These are phyloP conservation scores for Calcarius lapponicus DNA, from an alignment of 2,797 vertebrate species.

Conservation along the genomic window DNA sequence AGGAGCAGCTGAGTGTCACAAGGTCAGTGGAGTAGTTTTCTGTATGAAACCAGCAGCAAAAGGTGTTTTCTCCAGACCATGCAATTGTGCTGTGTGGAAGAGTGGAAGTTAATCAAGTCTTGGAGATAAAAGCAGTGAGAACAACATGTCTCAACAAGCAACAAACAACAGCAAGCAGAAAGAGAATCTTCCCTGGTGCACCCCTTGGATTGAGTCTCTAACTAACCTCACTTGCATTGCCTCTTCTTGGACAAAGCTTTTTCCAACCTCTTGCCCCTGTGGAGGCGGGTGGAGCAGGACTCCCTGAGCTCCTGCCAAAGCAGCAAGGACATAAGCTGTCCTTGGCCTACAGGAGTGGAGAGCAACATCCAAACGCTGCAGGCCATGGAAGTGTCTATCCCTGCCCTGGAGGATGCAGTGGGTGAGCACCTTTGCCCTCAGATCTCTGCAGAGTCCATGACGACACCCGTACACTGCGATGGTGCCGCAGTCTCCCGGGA, in stretches of 20 bases:
- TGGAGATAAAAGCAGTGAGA: neutral
- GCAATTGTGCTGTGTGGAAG: neutral
- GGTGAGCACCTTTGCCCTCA: slow-evolving; percentile 66
- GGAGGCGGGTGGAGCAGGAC: neutral
- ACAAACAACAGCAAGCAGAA: neutral
- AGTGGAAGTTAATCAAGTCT: neutral
- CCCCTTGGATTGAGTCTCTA: neutral
- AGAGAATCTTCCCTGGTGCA: neutral
- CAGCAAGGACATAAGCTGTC: neutral
- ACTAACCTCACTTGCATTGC: neutral
- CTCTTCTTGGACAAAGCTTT: neutral
- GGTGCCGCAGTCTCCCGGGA: neutral
- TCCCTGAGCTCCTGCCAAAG: neutral
- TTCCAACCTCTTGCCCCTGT: neutral
- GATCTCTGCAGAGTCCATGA: slow-evolving; percentile 57
- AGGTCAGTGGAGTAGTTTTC: neutral
- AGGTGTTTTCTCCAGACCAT: neutral
- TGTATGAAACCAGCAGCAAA: neutral
- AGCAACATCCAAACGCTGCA: slow-evolving; percentile 33
- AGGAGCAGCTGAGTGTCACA: neutral
- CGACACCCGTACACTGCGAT: slow-evolving; percentile 57
- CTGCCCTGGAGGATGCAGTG: slow-evolving; percentile 67
- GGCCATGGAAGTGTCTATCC: slow-evolving; percentile 45
- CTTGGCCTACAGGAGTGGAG: slow-evolving; percentile 65
- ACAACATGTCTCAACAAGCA: neutral